A percentile compares a stretch with the other conserved stretches of the same genome.
Conservation (phyloP, 2,888 invertebrate genomes). For the Agonopterix subpropinquella region DNA sequence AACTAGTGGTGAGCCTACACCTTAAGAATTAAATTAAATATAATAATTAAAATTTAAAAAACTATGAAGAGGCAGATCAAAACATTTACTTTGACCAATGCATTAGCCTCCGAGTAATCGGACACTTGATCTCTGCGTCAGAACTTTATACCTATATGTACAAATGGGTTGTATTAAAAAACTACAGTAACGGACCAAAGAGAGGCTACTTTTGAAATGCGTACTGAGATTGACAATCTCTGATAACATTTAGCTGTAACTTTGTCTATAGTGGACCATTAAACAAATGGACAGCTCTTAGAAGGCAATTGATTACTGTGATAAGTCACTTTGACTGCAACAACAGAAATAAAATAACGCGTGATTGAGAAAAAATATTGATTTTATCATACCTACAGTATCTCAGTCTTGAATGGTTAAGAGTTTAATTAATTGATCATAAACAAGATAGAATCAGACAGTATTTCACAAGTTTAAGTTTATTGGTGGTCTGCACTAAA, state of each 20-base stretch:
- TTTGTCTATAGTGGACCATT: slow-evolving; percentile 55
- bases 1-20: no score
- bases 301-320: slow-evolving; percentile 63
- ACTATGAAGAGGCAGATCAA: slow-evolving; percentile 16
- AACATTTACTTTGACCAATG: slow-evolving; percentile 24
- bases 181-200: slow-evolving; percentile 9
- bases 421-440: no score
- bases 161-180: slow-evolving; percentile 18
- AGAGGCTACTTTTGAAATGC: slow-evolving; percentile 46
- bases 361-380: no score
- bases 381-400: no score
- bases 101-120: slow-evolving; percentile 38
- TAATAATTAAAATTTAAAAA: slow-evolving; percentile 20
- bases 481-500: no score
- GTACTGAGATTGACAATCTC: slow-evolving; percentile 58
- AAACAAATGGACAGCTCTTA: slow-evolving; percentile 65
- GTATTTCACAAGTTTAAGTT: no score
- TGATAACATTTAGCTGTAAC: slow-evolving; percentile 65
- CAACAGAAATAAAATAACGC: slow-evolving; percentile 13
- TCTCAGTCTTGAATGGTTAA: no score
- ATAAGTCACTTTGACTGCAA: slow-evolving; percentile 53
- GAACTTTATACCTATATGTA: slow-evolving; percentile 29
- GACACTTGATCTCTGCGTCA: slow-evolving; percentile 36
- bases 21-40: not conserved
- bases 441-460: no score